Conservation (phyloP, 2,797 vertebrate species). For the Caiman crocodilus region DNA sequence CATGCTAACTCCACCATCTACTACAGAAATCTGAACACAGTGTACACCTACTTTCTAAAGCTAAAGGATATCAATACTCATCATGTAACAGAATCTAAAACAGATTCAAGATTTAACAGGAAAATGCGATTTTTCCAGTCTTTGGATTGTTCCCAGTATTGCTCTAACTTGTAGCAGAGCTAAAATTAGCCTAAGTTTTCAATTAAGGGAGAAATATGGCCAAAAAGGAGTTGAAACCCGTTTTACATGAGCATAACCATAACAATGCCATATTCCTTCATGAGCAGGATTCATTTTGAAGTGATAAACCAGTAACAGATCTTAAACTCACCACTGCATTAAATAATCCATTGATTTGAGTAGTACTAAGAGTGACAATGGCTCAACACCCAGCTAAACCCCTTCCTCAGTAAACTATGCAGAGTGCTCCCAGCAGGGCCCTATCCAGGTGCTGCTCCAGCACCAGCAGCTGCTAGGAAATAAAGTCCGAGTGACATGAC, state of each 20-base stretch:
- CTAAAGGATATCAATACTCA: constrained; percentile 63
- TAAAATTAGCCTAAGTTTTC: constrained; percentile 24
- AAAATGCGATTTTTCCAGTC: background rate
- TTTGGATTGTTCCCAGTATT: background rate
- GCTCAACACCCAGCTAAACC: too few species aligned
- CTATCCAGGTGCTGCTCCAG: too few species aligned
- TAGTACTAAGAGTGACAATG: too few species aligned
- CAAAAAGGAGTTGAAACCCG: constrained; percentile 47
- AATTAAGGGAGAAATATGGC: constrained; percentile 13
- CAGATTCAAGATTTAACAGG: background rate
- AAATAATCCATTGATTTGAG: background rate
- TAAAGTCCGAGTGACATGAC: too few species aligned
- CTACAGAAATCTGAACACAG: constrained; percentile 42
- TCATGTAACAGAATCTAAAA: constrained; percentile 60
- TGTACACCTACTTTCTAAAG: constrained; percentile 65
- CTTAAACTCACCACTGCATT: background rate
- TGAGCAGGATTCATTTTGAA: background rate
- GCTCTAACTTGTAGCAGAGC: constrained; percentile 40
- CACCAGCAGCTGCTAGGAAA: too few species aligned
- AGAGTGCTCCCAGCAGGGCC: too few species aligned
- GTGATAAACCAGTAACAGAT: background rate
- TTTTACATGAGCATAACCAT: background rate
- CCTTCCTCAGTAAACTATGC: too few species aligned
- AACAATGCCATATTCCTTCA: constrained; percentile 6
- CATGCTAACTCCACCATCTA: constrained; percentile 8